Evolutionary conservation across 2,113 vertebrate species (phyloP).

Genomic region (Eclectus roratus): DNA sequence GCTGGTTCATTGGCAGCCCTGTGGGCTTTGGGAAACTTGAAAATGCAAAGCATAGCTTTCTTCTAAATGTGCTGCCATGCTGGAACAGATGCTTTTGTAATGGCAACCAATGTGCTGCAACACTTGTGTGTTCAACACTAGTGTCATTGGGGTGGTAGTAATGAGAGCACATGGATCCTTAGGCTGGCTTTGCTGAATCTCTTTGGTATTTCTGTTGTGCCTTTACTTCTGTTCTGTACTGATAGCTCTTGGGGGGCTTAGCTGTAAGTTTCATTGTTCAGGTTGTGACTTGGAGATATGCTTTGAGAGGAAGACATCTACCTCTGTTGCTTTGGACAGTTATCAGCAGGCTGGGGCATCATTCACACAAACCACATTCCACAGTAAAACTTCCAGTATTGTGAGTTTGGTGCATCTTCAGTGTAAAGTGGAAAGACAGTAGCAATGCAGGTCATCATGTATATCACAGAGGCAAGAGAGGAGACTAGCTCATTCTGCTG

Average conservation of each 20-base stretch:
- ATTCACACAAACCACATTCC: background rate
- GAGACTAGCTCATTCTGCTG: background rate
- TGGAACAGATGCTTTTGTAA: background rate
- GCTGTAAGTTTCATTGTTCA: background rate
- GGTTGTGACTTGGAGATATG: background rate
- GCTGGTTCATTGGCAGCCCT: background rate
- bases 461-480: background rate
- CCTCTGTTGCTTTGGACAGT: background rate
- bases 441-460: background rate
- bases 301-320: background rate
- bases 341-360: background rate
- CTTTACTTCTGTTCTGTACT: background rate
- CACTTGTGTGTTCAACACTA: fast-evolving
- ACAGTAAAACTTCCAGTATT: background rate
- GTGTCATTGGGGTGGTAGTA: background rate
- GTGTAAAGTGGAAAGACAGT: background rate
- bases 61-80: background rate
- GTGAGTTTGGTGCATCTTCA: background rate
- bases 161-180: background rate
- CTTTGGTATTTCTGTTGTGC: background rate
- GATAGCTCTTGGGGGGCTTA: background rate
- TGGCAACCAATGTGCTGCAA: background rate
- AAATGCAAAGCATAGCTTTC: background rate
- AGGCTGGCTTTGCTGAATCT: background rate
- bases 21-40: background rate